Evolutionary conservation across 2,888 invertebrate species (phyloP).

Genomic region (Archips crataeganus): DNA sequence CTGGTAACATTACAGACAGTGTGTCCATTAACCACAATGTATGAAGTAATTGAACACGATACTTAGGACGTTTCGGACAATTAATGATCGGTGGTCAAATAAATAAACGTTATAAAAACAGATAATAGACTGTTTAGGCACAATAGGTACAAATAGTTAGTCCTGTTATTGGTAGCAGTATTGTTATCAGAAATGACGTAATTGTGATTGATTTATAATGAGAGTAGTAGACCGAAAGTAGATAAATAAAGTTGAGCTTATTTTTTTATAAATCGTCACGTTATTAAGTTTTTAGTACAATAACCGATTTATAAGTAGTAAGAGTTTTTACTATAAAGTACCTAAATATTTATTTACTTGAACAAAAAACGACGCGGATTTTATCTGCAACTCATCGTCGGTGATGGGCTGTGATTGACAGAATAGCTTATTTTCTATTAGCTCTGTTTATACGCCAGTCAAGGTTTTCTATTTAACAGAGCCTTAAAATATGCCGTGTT

Average conservation of each 20-base stretch:
- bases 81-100: not conserved
- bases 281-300: not conserved
- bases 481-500: conserved; percentile 26
- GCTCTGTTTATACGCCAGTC: not conserved
- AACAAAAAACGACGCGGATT: not conserved
- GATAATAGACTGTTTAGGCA: not conserved
- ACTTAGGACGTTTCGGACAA: not conserved
- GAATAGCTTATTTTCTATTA: not conserved
- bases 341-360: not conserved
- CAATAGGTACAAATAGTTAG: not conserved
- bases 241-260: not conserved
- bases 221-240: conserved; percentile 1
- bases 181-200: not conserved
- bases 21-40: conserved; percentile 4
- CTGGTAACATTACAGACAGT: not conserved
- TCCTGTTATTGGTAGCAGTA: not conserved
- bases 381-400: not conserved
- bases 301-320: too few species aligned
- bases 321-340: not conserved
- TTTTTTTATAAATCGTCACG: not conserved
- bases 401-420: not conserved
- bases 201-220: conserved; percentile 6
- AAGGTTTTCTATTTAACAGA: conserved; percentile 1
- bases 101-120: conserved; percentile 8
- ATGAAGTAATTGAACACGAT: conserved; percentile 17